Evolutionary conservation across 2,888 invertebrate species (phyloP), one percentile per base, ranked within the genome.

Genomic region (Zelleria hepariella): DNA sequence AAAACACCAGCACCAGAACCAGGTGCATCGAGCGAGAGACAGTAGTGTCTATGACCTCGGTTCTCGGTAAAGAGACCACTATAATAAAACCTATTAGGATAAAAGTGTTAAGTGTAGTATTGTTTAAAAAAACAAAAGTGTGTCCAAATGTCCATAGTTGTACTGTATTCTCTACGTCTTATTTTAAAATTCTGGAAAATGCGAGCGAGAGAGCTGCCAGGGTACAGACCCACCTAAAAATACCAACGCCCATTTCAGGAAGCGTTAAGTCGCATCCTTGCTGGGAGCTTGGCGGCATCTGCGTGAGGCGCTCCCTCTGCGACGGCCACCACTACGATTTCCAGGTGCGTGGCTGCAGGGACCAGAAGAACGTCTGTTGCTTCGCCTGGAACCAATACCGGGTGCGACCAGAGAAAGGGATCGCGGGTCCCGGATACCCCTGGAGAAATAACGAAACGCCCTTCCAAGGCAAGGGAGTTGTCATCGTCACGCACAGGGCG

Each of bases 221-320:
- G 32, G 10, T 7, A 32, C 10, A 4, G 32, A 15, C 0, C 32
- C 10, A 42, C 10, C 10, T 2, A 42, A 42, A 42, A 4, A 7
- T 42, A 42, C 15, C 10, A 42, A 42, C 32, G 32, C 10, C 10
- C 32, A 15, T 42, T 42, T 4, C 66, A 86, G 86, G 78, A 63
- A 82, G 84, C 0, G 61, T 86, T 71, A 64, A 71, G 64, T 67
- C 73, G 1, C 84, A 85, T 2, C 74, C 80, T 1, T 88, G 87
- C 64, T 86, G 86, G 82, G 26, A 65, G 54, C 68, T 72, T 1
- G 82, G 83, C 1, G 87, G 87, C 0, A 77, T 88, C 62, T 88
- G 87, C 66, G 66, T 87, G 51, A 66, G 74, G 59, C 58, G 68
- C 60, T 70, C 74, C 10, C 68, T 86, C n/a, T 88, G 87, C 56